phyloP scores from a whole-genome alignment of 2,113 vertebrate species.

The Garra rufa region DNA sequence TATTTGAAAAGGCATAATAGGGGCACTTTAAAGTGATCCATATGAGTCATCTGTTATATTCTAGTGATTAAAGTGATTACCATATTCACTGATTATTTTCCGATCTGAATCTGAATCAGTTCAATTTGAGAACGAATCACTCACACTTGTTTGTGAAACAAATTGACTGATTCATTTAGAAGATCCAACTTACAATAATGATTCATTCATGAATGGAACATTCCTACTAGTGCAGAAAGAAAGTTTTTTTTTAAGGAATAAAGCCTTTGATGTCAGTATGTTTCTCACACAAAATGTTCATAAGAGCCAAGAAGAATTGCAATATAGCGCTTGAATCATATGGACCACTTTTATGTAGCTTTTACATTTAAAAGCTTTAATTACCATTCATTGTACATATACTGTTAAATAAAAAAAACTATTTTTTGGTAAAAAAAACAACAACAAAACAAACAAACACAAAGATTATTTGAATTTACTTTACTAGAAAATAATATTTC shows the following conservation, averaged over 20 bases:
- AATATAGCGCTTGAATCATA: not conserved
- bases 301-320: not conserved
- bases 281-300: not conserved
- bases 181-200: not conserved
- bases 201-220: not conserved
- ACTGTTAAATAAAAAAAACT: too few species aligned
- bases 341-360: not conserved
- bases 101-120: not conserved
- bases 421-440: too few species aligned
- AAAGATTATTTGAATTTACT: too few species aligned
- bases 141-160: not conserved
- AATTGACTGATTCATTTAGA: not conserved
- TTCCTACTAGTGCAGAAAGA: not conserved
- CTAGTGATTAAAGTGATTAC: too few species aligned
- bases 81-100: conserved; percentile 2
- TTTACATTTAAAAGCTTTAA: not conserved
- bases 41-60: too few species aligned
- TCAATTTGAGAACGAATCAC: not conserved
- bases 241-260: not conserved
- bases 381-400: not conserved
- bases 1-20: too few species aligned
- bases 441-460: too few species aligned
- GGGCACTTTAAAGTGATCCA: too few species aligned
- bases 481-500: too few species aligned
- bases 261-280: not conserved